Percentiles rank a stretch among this genome's conserved stretches.
Conservation (phyloP, 2,888 invertebrate species). For the Matsumyia berberina region DNA sequence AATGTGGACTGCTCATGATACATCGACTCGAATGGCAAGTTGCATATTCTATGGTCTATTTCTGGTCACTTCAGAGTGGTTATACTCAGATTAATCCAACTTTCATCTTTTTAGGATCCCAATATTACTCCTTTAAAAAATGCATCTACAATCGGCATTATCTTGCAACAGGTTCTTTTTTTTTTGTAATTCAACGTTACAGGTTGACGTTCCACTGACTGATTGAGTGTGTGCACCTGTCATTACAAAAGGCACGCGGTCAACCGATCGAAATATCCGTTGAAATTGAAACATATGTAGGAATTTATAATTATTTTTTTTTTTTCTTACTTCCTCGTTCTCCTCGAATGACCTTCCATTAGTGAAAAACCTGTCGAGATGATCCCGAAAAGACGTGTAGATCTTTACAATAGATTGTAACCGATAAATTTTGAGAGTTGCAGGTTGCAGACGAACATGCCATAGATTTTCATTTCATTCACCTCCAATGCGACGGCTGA, state of each 20-base stretch:
- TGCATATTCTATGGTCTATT: too few species aligned
- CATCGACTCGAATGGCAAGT: too few species aligned
- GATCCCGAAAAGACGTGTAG: conserved; percentile 31
- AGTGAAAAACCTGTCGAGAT: conserved; percentile 47
- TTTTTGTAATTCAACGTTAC: conserved; percentile 25
- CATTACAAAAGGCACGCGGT: conserved; percentile 72
- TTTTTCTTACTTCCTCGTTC: conserved; percentile 54
- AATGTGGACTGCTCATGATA: too few species aligned
- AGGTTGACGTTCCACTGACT: conserved; percentile 69
- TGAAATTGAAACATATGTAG: conserved; percentile 65
- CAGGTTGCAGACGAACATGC: conserved; percentile 28
- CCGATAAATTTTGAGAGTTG: conserved; percentile 35
- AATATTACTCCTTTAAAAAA: neutral
- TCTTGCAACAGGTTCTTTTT: conserved; percentile 61
- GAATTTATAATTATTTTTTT: conserved; percentile 38
- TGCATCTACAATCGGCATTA: conserved; percentile 17
- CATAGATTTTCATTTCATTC: conserved; percentile 48
- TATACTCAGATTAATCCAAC: too few species aligned
- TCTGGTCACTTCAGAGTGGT: too few species aligned
- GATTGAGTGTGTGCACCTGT: conserved; percentile 64
- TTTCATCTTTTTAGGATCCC: too few species aligned
- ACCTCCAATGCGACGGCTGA: conserved; percentile 15
- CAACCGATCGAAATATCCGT: conserved; percentile 68
- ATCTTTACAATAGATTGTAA: conserved; percentile 53
- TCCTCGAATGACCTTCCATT: conserved; percentile 61